These are phyloP conservation scores for Phoeniculus purpureus DNA, from an alignment of 2,797 vertebrate species.

Conservation along the genomic window DNA sequence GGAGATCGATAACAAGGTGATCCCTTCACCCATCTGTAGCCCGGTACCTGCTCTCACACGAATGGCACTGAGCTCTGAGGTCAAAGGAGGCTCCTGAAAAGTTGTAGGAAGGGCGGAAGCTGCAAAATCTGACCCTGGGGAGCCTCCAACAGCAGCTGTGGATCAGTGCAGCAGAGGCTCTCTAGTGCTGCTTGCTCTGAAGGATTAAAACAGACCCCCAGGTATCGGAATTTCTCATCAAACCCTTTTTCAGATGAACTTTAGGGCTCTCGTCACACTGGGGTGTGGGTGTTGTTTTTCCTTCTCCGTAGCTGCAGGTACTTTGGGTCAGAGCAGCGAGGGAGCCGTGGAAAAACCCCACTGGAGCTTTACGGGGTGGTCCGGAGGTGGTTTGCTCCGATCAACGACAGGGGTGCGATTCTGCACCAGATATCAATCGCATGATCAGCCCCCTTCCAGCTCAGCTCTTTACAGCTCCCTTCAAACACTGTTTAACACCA, in stretches of 20 bases:
- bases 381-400: background rate
- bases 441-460: background rate
- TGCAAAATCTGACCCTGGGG: background rate
- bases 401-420: background rate
- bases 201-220: background rate
- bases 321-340: background rate
- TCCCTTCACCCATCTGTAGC: background rate
- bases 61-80: background rate
- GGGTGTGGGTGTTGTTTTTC: background rate
- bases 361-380: background rate
- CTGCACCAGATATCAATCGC: conserved; percentile 30
- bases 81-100: background rate
- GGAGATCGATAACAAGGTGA: background rate
- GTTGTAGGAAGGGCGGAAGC: background rate
- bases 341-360: background rate
- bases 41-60: accelerated
- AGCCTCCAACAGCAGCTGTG: accelerated
- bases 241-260: background rate
- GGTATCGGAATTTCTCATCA: background rate
- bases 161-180: background rate
- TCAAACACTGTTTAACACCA: background rate
- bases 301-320: background rate
- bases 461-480: background rate
- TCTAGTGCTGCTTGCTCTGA: background rate
- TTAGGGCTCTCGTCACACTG: accelerated